Percentiles rank a stretch among this genome's conserved stretches.
These are phyloP conservation scores for Physocephala rufipes DNA, from an alignment of 2,888 invertebrate genomes.

Conservation along the genomic window DNA sequence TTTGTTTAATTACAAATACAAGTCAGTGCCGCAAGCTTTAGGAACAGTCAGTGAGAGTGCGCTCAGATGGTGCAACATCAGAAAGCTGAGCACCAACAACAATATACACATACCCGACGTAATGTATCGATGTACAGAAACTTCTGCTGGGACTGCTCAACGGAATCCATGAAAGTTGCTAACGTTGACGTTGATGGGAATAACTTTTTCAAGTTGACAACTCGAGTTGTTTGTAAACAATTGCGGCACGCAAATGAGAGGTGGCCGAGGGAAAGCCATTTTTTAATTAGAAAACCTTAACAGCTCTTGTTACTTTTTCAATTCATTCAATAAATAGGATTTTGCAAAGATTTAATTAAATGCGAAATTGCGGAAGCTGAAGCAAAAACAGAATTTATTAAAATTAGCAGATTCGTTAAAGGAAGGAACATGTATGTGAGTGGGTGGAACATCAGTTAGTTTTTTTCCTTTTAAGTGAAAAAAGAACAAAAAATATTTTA, in stretches of 20 bases:
- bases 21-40: conserved; percentile 6
- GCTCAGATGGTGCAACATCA: conserved; percentile 14
- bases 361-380: not conserved
- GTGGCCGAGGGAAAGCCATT: not conserved
- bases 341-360: not conserved
- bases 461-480: too few relatives aligned
- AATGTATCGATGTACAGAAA: not conserved
- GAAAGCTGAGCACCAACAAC: too few relatives aligned
- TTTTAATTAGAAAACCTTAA: conserved; percentile 25
- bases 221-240: conserved; percentile 65
- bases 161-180: conserved; percentile 20
- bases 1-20: conserved; percentile 48
- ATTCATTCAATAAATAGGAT: not conserved
- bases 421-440: too few relatives aligned
- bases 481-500: too few relatives aligned
- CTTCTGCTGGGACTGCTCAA: conserved; percentile 18
- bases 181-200: conserved; percentile 52
- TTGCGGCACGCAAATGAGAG: conserved; percentile 36
- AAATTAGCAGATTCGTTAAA: too few relatives aligned
- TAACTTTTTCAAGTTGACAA: conserved; percentile 65
- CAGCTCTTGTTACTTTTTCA: conserved; percentile 8
- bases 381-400: too few relatives aligned
- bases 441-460: too few relatives aligned
- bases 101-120: not conserved
- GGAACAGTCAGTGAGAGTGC: not conserved